These are phyloP conservation scores for Stercorarius parasiticus DNA, from an alignment of 2,113 vertebrate species.

Conservation along the genomic window DNA sequence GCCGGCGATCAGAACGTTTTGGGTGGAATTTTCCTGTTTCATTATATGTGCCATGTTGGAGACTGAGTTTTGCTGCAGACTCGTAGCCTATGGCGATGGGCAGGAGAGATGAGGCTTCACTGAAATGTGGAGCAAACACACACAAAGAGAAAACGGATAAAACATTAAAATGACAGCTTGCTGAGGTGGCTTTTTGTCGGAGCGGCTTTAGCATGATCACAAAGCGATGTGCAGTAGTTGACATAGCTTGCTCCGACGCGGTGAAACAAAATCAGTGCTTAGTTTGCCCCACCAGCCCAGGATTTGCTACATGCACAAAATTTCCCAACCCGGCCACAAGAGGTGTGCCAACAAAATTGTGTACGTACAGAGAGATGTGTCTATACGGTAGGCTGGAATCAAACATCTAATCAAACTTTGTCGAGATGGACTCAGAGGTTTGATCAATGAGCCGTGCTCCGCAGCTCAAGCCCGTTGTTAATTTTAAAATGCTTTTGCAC, in stretches of 20 bases:
- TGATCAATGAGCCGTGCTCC: not conserved
- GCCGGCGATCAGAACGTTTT: not conserved
- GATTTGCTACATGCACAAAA: conserved; percentile 18
- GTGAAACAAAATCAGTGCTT: not conserved
- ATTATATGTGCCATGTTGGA: conserved; percentile 14
- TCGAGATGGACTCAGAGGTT: not conserved
- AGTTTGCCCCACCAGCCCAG: not conserved
- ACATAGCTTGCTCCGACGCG: not conserved
- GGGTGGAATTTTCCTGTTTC: conserved; percentile 39
- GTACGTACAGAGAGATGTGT: not conserved
- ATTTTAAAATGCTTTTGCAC: not conserved
- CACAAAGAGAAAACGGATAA: not conserved
- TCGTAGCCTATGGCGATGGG: conserved; percentile 47
- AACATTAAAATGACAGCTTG: conserved; percentile 61
- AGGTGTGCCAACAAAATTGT: conserved; percentile 10
- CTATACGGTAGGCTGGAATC: not conserved
- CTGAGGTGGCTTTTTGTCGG: conserved; percentile 46
- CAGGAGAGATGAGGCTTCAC: conserved; percentile 31
- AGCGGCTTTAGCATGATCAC: not conserved
- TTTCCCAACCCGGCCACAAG: not conserved
- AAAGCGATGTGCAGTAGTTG: not conserved
- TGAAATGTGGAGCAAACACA: conserved; percentile 49
- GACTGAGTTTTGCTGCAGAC: conserved; percentile 46
- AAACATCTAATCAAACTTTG: not conserved
- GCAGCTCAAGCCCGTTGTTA: not conserved